Evolutionary conservation across 2,888 invertebrate species (phyloP).

Genomic region (Poecilobothrus nobilitatus): DNA sequence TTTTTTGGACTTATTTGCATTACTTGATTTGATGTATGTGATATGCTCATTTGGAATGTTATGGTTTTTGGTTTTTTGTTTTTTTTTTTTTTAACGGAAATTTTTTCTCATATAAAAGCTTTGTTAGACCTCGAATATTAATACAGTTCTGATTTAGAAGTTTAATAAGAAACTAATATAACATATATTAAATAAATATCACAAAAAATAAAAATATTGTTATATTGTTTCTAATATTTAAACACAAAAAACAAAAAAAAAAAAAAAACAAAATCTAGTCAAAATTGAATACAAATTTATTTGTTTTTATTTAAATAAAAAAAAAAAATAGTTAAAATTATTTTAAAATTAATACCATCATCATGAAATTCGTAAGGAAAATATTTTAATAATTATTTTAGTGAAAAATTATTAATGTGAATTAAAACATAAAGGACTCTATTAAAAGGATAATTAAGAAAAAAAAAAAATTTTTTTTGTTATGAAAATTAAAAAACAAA

Average conservation of each 20-base stretch:
- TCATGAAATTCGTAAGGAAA: background rate
- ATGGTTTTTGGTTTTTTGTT: background rate
- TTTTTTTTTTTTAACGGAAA: background rate
- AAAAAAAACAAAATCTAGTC: background rate
- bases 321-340: background rate
- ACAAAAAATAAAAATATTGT: no score
- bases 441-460: background rate
- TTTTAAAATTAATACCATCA: background rate
- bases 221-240: no score
- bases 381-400: no score
- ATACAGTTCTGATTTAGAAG: constrained; percentile 4
- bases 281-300: background rate
- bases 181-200: background rate
- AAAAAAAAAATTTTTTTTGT: background rate
- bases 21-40: background rate
- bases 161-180: background rate
- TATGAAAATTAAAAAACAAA: no score
- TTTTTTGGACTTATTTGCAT: background rate
- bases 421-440: background rate
- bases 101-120: constrained; percentile 6
- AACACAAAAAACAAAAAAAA: background rate
- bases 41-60: background rate
- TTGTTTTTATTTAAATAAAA: background rate
- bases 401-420: background rate
- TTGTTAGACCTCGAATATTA: background rate